Conservation (phyloP, 2,888 invertebrate species). For the Asteroscopus sphinx region DNA sequence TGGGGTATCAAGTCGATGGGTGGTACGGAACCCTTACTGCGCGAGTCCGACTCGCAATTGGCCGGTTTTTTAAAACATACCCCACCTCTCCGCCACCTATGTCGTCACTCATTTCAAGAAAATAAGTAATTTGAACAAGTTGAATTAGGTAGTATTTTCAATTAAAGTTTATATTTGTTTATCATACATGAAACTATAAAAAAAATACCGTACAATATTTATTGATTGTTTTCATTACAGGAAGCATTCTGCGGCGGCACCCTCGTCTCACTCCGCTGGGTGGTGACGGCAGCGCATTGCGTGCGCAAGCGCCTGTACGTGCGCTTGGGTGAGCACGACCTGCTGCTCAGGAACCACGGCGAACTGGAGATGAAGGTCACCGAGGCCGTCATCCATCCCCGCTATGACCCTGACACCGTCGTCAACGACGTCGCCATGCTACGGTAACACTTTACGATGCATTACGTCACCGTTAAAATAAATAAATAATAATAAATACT, state of each 20-base stretch:
- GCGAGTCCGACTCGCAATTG: no score
- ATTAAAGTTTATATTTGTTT: no score
- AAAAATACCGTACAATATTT: no score
- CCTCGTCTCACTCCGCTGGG: constrained; percentile 94
- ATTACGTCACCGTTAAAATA: constrained; percentile 34
- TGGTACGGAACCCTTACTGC: no score
- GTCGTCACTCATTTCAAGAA: no score
- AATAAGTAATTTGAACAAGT: no score
- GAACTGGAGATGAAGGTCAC: constrained; percentile 94
- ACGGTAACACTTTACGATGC: constrained; percentile 79
- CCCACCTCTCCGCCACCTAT: no score
- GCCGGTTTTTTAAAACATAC: no score
- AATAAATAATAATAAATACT: no score
- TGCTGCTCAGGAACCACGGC: constrained; percentile 92
- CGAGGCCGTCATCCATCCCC: constrained; percentile 94
- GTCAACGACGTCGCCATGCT: constrained; percentile 97
- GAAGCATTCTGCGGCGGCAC: constrained; percentile 97
- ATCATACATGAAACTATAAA: no score
- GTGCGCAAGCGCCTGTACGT: constrained; percentile 94
- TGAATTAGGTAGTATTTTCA: no score
- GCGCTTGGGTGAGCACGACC: constrained; percentile 96
- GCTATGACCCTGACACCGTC: constrained; percentile 96
- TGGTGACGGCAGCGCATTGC: constrained; percentile 96
- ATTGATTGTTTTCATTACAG: constrained; percentile 73
- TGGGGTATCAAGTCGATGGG: no score